Percentiles rank a stretch among this genome's conserved stretches.
phyloP scores from a whole-genome alignment of 2,888 invertebrate genomes.

The Ecliptopera silaceata region DNA sequence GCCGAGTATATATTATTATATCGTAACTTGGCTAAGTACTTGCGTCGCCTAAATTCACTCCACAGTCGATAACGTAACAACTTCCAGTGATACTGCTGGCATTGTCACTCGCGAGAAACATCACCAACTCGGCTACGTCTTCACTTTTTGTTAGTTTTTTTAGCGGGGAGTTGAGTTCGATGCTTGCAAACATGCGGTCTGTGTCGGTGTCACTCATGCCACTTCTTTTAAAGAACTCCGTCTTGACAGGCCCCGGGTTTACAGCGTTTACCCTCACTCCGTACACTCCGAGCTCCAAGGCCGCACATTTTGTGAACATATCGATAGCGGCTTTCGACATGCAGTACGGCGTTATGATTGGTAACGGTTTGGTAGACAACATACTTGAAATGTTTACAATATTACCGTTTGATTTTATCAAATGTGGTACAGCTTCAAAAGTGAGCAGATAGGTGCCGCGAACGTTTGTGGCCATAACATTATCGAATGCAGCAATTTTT shows the following conservation, averaged over 20 bases:
- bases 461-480: constrained; percentile 60
- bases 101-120: constrained; percentile 62
- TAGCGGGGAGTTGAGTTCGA: constrained; percentile 51
- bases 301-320: constrained; percentile 65
- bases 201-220: constrained; percentile 54
- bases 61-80: constrained; percentile 60
- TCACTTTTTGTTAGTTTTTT: constrained; percentile 52
- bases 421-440: constrained; percentile 51
- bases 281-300: constrained; percentile 56
- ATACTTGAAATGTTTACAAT: constrained; percentile 67
- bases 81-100: constrained; percentile 63
- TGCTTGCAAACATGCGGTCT: constrained; percentile 47
- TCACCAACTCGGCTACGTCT: constrained; percentile 62
- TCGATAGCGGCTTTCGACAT: constrained; percentile 71
- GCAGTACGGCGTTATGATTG: constrained; percentile 59
- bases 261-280: constrained; percentile 68
- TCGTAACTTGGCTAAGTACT: constrained; percentile 36
- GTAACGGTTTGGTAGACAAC: constrained; percentile 51
- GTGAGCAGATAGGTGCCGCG: constrained; percentile 62
- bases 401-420: constrained; percentile 59
- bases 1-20: constrained; percentile 39
- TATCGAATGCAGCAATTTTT: constrained; percentile 54
- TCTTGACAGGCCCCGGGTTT: constrained; percentile 66
- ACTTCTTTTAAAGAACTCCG: constrained; percentile 56
- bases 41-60: constrained; percentile 54